These are phyloP conservation scores for Pyrochroa serraticornis DNA, from an alignment of 2,888 invertebrate genomes.

Conservation along the genomic window DNA sequence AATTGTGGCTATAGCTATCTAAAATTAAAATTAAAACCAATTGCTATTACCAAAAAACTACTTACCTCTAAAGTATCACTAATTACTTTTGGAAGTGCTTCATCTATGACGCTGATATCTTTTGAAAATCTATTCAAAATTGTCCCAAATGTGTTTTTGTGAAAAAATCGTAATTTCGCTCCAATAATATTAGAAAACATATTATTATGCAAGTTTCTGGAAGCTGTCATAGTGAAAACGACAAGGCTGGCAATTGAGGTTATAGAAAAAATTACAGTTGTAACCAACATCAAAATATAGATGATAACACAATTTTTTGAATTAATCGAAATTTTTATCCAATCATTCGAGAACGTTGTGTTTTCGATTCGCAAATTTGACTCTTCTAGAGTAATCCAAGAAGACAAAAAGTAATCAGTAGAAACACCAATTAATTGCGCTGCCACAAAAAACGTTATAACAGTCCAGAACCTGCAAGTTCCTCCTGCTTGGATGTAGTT, in stretches of 20 bases:
- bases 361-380: no score
- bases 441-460: slow-evolving; percentile 68
- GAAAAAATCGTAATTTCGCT: slow-evolving; percentile 72
- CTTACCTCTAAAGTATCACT: slow-evolving; percentile 60
- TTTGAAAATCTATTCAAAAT: slow-evolving; percentile 75
- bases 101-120: slow-evolving; percentile 68
- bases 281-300: slow-evolving; percentile 37
- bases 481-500: slow-evolving; percentile 74
- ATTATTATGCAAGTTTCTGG: slow-evolving; percentile 62
- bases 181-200: slow-evolving; percentile 64
- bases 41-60: slow-evolving; percentile 58
- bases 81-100: slow-evolving; percentile 59
- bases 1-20: no score
- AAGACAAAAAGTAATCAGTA: slow-evolving; percentile 77
- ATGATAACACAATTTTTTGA: slow-evolving; percentile 37
- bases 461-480: slow-evolving; percentile 65
- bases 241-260: slow-evolving; percentile 60
- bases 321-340: no score
- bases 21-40: slow-evolving; percentile 41
- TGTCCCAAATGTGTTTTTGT: slow-evolving; percentile 67
- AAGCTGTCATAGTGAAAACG: slow-evolving; percentile 60
- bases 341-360: no score
- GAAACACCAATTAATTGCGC: slow-evolving; percentile 76
- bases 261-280: slow-evolving; percentile 55
- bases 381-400: slow-evolving; percentile 47